phyloP scores from a whole-genome alignment of 2,113 vertebrate species.

The Herpetotheres cachinnans region DNA sequence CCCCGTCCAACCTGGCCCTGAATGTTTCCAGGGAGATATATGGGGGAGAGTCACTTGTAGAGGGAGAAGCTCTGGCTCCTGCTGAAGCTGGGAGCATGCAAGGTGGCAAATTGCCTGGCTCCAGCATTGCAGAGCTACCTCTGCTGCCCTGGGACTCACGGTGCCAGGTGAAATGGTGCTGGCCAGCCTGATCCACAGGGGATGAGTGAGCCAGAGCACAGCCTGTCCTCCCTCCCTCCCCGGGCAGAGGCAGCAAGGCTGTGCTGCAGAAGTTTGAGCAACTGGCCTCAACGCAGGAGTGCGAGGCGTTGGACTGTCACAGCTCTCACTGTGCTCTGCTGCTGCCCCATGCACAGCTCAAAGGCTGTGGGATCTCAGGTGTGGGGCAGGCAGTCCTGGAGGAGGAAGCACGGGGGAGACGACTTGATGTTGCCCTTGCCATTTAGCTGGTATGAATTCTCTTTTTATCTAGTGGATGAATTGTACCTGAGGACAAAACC shows the following conservation, averaged over 20 bases:
- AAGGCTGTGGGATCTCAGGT: background rate
- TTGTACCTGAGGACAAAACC: background rate
- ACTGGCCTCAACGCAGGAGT: background rate
- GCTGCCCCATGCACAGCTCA: background rate
- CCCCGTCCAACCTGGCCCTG: background rate
- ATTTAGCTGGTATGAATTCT: background rate
- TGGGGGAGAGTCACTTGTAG: rapidly evolving
- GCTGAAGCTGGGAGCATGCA: rapidly evolving
- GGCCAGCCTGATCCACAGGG: background rate
- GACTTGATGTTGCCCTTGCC: background rate
- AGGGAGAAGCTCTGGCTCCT: background rate
- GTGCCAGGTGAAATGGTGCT: background rate
- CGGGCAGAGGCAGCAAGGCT: background rate
- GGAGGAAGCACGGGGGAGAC: background rate
- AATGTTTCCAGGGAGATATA: background rate
- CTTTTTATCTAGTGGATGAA: background rate
- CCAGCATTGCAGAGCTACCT: background rate
- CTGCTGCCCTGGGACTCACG: background rate
- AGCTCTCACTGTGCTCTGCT: background rate
- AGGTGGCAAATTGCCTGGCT: background rate
- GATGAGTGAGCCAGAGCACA: rapidly evolving
- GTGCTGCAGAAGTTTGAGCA: background rate
- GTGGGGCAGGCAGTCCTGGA: background rate
- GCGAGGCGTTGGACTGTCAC: background rate
- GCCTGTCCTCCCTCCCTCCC: background rate